Evolutionary conservation across 2,797 vertebrate species (phyloP).

Genomic region (Squalus acanthias): DNA sequence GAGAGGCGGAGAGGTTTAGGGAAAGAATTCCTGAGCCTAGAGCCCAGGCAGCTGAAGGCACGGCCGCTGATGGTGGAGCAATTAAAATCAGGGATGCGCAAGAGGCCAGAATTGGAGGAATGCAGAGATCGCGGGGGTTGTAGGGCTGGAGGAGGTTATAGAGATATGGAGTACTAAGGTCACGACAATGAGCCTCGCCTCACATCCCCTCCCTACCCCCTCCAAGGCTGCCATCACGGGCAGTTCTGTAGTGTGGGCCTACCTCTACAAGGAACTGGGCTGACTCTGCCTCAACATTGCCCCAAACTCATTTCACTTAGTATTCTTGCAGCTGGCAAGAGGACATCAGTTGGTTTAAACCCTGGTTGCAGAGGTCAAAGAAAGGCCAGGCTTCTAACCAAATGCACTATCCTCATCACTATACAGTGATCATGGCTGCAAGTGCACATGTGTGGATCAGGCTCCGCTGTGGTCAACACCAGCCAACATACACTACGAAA

Average conservation of each 20-base stretch:
- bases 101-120: not conserved
- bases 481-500: not conserved
- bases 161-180: not conserved
- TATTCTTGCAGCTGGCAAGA: not conserved
- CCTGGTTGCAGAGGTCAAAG: not conserved
- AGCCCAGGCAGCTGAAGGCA: not conserved
- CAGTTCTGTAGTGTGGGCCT: not conserved
- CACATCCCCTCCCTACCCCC: not conserved
- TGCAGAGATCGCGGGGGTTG: not conserved
- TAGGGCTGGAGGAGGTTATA: not conserved
- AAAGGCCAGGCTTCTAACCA: not conserved
- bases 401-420: not conserved
- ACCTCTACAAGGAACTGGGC: not conserved
- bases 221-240: not conserved
- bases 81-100: not conserved
- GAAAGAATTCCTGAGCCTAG: not conserved
- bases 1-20: not conserved
- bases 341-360: not conserved
- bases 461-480: not conserved
- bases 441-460: not conserved
- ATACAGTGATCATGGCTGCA: not conserved
- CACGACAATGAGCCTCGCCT: not conserved
- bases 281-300: not conserved
- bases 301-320: not conserved
- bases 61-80: not conserved